These are phyloP conservation scores for Oscheius sp. DNA, from an alignment of 2,888 invertebrate species.

Conservation along the genomic window DNA sequence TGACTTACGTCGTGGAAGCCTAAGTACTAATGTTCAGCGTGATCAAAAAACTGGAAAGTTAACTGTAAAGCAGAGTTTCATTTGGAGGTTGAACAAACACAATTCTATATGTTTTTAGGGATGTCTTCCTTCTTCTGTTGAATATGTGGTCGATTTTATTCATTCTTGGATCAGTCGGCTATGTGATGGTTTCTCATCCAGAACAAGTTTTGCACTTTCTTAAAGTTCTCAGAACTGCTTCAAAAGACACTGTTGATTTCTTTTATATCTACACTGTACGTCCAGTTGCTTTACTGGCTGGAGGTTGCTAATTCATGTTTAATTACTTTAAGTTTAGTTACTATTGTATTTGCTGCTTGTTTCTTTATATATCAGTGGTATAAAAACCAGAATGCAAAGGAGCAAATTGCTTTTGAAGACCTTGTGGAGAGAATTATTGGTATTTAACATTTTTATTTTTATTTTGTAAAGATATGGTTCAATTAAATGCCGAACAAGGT, in stretches of 20 bases:
- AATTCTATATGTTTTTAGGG: conserved; percentile 20
- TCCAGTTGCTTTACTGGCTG: conserved; percentile 40
- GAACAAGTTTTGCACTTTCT: conserved; percentile 34
- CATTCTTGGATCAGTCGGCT: conserved; percentile 44
- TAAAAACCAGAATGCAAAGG: conserved; percentile 35
- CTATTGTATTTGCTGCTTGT: conserved; percentile 39
- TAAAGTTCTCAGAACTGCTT: conserved; percentile 27
- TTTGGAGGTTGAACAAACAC: too few relatives aligned
- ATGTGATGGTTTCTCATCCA: conserved; percentile 40
- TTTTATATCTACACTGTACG: conserved; percentile 61
- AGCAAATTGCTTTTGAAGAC: conserved; percentile 45
- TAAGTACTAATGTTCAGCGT: conserved; percentile 36
- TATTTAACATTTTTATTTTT: conserved; percentile 2
- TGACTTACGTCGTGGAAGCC: conserved; percentile 45
- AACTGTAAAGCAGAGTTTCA: conserved; percentile 38
- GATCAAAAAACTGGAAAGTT: conserved; percentile 40
- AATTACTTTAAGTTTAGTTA: not conserved
- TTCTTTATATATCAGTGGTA: conserved; percentile 47
- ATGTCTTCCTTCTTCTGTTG: conserved; percentile 35
- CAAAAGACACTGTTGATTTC: conserved; percentile 48
- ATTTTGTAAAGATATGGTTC: conserved; percentile 38
- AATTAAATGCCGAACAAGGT: conserved; percentile 35
- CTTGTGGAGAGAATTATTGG: conserved; percentile 62
- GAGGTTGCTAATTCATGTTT: too few relatives aligned
- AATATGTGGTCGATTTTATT: conserved; percentile 39